Evolutionary conservation across 2,113 vertebrate species (phyloP).

Genomic region (Apteryx mantelli): DNA sequence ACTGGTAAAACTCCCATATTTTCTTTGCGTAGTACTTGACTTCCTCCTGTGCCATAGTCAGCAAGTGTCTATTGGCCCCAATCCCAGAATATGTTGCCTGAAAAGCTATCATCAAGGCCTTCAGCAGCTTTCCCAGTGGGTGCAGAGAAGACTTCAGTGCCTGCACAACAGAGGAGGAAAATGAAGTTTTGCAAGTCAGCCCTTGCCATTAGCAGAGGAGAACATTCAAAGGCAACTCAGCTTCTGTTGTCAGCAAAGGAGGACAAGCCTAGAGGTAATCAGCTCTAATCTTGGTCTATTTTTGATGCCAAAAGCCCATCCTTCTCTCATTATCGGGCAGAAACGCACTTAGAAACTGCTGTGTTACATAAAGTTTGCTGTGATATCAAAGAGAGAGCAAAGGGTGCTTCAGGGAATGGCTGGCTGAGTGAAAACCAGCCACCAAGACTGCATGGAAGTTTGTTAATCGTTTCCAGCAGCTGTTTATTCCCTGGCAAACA

Average conservation of each 20-base stretch:
- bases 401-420: not conserved
- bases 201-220: not conserved
- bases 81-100: slow-evolving; percentile 76
- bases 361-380: not conserved
- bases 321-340: not conserved
- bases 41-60: slow-evolving; percentile 80
- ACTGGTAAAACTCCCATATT: slow-evolving; percentile 80
- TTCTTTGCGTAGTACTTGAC: slow-evolving; percentile 74
- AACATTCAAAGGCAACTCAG: not conserved
- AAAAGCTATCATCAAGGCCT: slow-evolving; percentile 67
- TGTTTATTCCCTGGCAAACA: not conserved
- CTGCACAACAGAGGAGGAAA: slow-evolving; percentile 10
- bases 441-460: not conserved
- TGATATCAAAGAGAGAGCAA: not conserved
- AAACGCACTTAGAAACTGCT: not conserved
- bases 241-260: not conserved
- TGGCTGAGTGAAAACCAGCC: not conserved
- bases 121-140: slow-evolving; percentile 77
- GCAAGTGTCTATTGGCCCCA: slow-evolving; percentile 78
- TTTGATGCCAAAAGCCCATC: not conserved
- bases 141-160: slow-evolving; percentile 70
- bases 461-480: not conserved
- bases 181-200: not conserved
- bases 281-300: not conserved
- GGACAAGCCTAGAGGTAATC: not conserved